Conservation (phyloP, 2,113 vertebrate species). For the Myrmecobius fasciatus region DNA sequence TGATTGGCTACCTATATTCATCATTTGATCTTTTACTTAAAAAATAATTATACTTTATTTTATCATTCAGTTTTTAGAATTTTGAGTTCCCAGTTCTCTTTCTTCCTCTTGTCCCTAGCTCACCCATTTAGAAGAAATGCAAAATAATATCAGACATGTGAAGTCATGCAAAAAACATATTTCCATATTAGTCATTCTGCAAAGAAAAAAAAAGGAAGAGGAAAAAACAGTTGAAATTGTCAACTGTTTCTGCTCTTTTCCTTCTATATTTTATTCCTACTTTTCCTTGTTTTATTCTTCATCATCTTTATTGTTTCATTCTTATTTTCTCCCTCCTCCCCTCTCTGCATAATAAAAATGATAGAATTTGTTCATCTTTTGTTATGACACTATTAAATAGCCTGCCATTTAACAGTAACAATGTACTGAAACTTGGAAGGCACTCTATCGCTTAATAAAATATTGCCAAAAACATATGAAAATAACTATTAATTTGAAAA, state of each 20-base stretch:
- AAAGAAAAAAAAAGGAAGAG: not conserved
- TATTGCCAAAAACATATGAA: constrained; percentile 12
- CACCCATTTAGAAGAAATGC: not conserved
- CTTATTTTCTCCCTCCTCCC: not conserved
- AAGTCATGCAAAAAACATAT: not conserved
- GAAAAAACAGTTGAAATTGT: not conserved
- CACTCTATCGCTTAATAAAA: not conserved
- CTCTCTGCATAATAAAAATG: not conserved
- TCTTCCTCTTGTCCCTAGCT: not conserved
- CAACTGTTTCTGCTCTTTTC: not conserved
- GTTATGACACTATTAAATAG: not conserved
- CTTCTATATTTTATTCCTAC: not conserved
- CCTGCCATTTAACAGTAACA: constrained; percentile 14
- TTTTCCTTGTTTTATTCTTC: not conserved
- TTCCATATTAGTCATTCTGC: not conserved
- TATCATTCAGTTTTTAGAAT: not conserved
- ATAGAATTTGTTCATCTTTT: too few species aligned
- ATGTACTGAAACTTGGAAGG: constrained; percentile 3
- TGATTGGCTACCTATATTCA: not conserved
- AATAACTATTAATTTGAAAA: not conserved
- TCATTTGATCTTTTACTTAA: not conserved
- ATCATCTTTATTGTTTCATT: not conserved
- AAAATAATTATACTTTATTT: not conserved
- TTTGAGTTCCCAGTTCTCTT: not conserved
- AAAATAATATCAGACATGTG: not conserved